Percentiles rank a stretch among this genome's conserved stretches.
Conservation (phyloP, 2,888 invertebrate genomes). For the Antitype chi region DNA sequence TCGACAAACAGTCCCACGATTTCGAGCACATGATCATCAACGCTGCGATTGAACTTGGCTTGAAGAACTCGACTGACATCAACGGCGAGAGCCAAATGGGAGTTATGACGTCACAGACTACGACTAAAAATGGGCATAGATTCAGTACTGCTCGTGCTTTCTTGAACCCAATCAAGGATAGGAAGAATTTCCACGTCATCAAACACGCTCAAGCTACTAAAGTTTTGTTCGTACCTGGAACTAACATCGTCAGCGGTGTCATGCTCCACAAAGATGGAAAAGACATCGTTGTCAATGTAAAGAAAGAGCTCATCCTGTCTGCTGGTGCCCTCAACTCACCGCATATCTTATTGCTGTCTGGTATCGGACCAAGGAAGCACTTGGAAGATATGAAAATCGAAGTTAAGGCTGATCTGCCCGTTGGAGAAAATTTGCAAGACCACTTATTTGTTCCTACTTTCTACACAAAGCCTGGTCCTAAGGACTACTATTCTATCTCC, state of each 20-base stretch:
- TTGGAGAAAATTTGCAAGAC: conserved; percentile 95
- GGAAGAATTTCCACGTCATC: conserved; percentile 92
- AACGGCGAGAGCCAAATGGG: conserved; percentile 93
- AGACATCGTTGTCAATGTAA: conserved; percentile 84
- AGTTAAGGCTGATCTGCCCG: conserved; percentile 91
- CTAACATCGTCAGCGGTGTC: conserved; percentile 91
- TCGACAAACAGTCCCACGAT: conserved; percentile 88
- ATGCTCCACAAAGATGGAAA: conserved; percentile 89
- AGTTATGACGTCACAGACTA: conserved; percentile 92
- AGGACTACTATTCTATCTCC: conserved; percentile 87
- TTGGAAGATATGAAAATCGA: conserved; percentile 90
- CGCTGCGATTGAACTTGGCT: conserved; percentile 92
- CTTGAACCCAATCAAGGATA: conserved; percentile 90
- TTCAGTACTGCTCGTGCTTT: conserved; percentile 94
- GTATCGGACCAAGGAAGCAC: conserved; percentile 93
- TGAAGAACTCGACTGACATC: conserved; percentile 90
- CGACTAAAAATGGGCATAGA: conserved; percentile 92
- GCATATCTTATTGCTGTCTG: conserved; percentile 95
- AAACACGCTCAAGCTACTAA: conserved; percentile 91
- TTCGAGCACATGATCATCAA: conserved; percentile 90
- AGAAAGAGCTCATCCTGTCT: conserved; percentile 93
- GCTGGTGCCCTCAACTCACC: conserved; percentile 95
- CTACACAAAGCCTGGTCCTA: conserved; percentile 92
- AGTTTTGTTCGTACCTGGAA: conserved; percentile 89
- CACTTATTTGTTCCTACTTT: conserved; percentile 94